Percentiles rank a stretch among this genome's conserved stretches.
These are phyloP conservation scores for Schrankia costaestrigalis DNA, from an alignment of 2,888 invertebrate species.

Conservation along the genomic window DNA sequence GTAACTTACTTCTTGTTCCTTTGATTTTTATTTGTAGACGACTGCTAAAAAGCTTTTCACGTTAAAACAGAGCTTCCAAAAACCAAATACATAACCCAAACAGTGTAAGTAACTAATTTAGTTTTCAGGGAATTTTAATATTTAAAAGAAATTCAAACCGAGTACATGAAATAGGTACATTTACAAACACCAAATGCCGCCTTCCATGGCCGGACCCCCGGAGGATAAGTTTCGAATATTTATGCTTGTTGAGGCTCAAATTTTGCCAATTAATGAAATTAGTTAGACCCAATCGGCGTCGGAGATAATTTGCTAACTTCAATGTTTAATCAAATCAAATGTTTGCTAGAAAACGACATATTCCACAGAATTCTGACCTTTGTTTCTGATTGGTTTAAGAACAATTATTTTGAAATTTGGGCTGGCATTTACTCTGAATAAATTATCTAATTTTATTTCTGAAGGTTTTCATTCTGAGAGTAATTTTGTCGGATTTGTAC, in stretches of 20 bases:
- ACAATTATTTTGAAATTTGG: slow-evolving; percentile 11
- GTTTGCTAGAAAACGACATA: slow-evolving; percentile 30
- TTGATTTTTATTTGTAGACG: no score
- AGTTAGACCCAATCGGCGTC: slow-evolving; percentile 26
- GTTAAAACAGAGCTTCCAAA: background rate
- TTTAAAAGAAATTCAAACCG: no score
- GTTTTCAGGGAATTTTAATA: slow-evolving; percentile 8
- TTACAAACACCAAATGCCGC: slow-evolving; percentile 12
- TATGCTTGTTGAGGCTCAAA: slow-evolving; percentile 32
- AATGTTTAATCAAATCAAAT: slow-evolving; percentile 34
- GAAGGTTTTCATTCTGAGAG: background rate
- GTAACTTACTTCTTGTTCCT: no score
- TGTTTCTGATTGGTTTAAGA: slow-evolving; percentile 28
- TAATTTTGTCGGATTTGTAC: background rate
- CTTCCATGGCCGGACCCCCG: slow-evolving; percentile 13
- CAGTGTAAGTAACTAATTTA: background rate
- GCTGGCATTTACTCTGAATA: background rate
- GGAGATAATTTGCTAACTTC: slow-evolving; percentile 21
- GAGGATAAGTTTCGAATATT: slow-evolving; percentile 35
- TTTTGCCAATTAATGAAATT: slow-evolving; percentile 36
- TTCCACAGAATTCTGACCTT: slow-evolving; percentile 11
- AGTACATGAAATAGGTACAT: slow-evolving; percentile 17
- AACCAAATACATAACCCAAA: background rate
- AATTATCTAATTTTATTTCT: background rate
- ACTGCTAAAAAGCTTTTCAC: background rate